Evolutionary conservation across 1,140 invertebrate species (phyloP).

Genomic region (Drosophila ananassae): DNA sequence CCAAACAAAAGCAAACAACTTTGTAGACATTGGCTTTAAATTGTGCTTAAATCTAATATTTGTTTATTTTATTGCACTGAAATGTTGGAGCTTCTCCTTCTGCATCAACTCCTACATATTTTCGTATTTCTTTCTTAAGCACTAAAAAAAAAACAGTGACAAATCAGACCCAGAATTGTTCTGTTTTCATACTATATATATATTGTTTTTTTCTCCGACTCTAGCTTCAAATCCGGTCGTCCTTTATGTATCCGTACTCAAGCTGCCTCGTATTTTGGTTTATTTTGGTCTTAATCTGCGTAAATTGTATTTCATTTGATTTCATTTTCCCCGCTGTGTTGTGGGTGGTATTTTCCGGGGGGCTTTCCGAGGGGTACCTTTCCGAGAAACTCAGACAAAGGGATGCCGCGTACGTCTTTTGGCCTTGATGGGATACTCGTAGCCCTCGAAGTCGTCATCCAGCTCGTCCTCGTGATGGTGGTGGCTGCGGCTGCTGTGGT

Average conservation of each 20-base stretch:
- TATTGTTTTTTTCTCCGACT: constrained; percentile 5
- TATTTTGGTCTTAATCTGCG: constrained; percentile 63
- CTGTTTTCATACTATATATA: constrained; percentile 8
- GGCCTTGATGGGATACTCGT: constrained; percentile 81
- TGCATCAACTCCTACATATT: neutral
- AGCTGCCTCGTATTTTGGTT: constrained; percentile 69
- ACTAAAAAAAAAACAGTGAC: constrained; percentile 69
- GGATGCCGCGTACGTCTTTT: constrained; percentile 79
- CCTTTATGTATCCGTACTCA: constrained; percentile 21
- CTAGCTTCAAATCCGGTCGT: neutral
- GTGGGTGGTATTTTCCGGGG: constrained; percentile 1
- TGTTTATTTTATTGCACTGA: constrained; percentile 72
- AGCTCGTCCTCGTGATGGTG: constrained; percentile 70
- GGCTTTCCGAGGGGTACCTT: neutral
- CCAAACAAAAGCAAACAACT: constrained; percentile 5
- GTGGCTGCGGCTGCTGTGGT: constrained; percentile 72
- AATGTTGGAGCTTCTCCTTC: constrained; percentile 44
- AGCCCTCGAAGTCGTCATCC: constrained; percentile 80
- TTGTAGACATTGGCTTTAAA: constrained; percentile 33
- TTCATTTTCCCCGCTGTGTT: constrained; percentile 49
- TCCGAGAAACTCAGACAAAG: constrained; percentile 58
- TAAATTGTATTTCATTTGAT: constrained; percentile 67
- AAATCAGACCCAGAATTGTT: constrained; percentile 70
- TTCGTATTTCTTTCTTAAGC: constrained; percentile 36
- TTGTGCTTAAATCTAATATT: constrained; percentile 68